Conservation (phyloP, 1,140 invertebrate species). For the Druon quercuslanigerum region DNA sequence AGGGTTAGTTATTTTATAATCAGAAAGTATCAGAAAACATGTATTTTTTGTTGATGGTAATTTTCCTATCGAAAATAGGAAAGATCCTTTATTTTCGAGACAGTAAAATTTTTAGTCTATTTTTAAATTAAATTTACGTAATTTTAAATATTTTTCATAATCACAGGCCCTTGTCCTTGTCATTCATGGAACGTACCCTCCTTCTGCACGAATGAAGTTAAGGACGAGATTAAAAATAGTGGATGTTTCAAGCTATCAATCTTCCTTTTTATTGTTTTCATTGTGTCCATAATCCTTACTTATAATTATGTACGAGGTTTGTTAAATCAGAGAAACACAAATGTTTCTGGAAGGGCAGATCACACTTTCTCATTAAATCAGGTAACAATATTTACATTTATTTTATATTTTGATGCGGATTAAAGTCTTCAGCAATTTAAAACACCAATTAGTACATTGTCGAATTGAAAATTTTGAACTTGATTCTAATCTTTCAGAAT, state of each 20-base stretch:
- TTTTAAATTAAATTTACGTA: background rate
- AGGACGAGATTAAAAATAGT: background rate
- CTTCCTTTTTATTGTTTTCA: slow-evolving; percentile 38
- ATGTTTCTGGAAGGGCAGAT: background rate
- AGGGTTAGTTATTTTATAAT: slow-evolving; percentile 1
- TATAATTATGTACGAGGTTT: slow-evolving; percentile 21
- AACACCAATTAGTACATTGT: too few species aligned
- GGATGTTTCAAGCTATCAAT: slow-evolving; percentile 36
- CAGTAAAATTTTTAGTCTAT: background rate
- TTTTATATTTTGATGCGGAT: too few species aligned
- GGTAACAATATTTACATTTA: background rate
- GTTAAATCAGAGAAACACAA: background rate
- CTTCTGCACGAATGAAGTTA: background rate
- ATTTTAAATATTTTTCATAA: slow-evolving; percentile 5
- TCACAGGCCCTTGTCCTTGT: slow-evolving; percentile 5
- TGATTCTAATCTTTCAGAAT: too few species aligned
- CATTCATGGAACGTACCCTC: background rate
- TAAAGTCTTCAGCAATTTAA: too few species aligned
- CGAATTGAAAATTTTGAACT: too few species aligned
- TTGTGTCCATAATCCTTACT: slow-evolving; percentile 12
- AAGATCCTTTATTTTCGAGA: background rate
- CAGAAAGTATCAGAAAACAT: background rate
- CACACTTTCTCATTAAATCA: background rate
- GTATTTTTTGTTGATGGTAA: too few species aligned
- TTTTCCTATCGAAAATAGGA: too few species aligned